A percentile compares a stretch with the other conserved stretches of the same genome.
Evolutionary conservation across 2,113 vertebrate genomes (phyloP).

Genomic region (Etheostoma spectabile): DNA sequence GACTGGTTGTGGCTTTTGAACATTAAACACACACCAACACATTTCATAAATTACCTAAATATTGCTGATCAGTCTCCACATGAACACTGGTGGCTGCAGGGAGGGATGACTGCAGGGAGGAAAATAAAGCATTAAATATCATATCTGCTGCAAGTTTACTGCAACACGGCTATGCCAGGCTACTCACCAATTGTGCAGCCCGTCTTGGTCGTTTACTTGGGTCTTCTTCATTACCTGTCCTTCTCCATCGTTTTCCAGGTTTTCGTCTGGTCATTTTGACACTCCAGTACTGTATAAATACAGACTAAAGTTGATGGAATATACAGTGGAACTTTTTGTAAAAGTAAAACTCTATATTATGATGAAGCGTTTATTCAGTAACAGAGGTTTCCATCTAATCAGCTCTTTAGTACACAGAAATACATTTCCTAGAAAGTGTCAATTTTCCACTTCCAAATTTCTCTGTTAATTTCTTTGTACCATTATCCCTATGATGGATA

Average conservation of each 20-base stretch:
- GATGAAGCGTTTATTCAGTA: too few species aligned
- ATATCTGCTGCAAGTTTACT: slow-evolving; percentile 3
- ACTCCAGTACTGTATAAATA: slow-evolving; percentile 18
- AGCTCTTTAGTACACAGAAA: not conserved
- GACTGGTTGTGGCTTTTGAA: too few species aligned
- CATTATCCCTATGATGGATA: not conserved
- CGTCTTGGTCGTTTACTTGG: not conserved
- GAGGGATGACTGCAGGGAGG: slow-evolving; percentile 2
- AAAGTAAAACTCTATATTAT: slow-evolving; percentile 16
- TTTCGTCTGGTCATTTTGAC: slow-evolving; percentile 31
- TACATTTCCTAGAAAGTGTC: not conserved
- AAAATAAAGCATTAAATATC: slow-evolving; percentile 24
- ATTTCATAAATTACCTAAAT: too few species aligned
- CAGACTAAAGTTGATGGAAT: slow-evolving; percentile 1
- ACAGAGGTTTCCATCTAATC: not conserved
- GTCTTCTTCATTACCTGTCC: not conserved
- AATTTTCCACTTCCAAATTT: not conserved
- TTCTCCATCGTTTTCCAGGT: slow-evolving; percentile 17
- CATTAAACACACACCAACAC: too few species aligned
- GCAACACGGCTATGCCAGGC: slow-evolving; percentile 11
- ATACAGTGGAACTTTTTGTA: slow-evolving; percentile 13
- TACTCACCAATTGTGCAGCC: slow-evolving; percentile 29
- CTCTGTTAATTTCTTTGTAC: not conserved
- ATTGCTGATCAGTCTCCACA: too few species aligned
- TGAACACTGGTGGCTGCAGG: too few species aligned